Conservation (phyloP, 2,888 invertebrate genomes). For the Hermaeophaga mercurialis region DNA sequence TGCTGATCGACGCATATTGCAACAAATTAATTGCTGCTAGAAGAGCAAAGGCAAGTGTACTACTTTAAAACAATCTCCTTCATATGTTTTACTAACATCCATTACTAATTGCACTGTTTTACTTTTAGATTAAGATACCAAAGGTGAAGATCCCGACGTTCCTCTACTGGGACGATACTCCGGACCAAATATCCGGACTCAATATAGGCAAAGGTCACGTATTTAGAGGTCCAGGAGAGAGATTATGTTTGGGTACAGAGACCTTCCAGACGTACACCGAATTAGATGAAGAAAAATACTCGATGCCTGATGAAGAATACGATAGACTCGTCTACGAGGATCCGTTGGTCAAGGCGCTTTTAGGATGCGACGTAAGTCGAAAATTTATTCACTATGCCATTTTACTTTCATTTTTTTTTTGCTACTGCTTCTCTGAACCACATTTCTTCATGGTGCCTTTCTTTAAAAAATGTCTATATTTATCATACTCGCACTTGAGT, state of each 20-base stretch:
- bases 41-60: conserved; percentile 61
- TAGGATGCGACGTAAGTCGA: conserved; percentile 65
- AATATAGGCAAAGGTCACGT: conserved; percentile 59
- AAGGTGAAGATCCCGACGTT: conserved; percentile 54
- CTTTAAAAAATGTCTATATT: no score
- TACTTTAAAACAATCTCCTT: no score
- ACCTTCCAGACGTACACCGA: conserved; percentile 32
- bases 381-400: no score
- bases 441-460: no score
- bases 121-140: conserved; percentile 52
- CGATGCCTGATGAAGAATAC: conserved; percentile 65
- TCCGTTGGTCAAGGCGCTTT: conserved; percentile 64
- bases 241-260: conserved; percentile 55
- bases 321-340: conserved; percentile 67
- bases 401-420: no score
- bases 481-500: no score
- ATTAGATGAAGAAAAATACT: conserved; percentile 60
- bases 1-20: conserved; percentile 65
- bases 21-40: conserved; percentile 59
- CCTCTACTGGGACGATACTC: conserved; percentile 55
- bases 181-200: conserved; percentile 54
- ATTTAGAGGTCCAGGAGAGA: conserved; percentile 53
- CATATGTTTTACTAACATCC: no score
- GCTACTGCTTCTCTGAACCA: no score
- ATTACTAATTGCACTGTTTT: no score